Base-by-base conservation (phyloP, 2,113 vertebrate species). In the Eulemur macaco region DNA sequence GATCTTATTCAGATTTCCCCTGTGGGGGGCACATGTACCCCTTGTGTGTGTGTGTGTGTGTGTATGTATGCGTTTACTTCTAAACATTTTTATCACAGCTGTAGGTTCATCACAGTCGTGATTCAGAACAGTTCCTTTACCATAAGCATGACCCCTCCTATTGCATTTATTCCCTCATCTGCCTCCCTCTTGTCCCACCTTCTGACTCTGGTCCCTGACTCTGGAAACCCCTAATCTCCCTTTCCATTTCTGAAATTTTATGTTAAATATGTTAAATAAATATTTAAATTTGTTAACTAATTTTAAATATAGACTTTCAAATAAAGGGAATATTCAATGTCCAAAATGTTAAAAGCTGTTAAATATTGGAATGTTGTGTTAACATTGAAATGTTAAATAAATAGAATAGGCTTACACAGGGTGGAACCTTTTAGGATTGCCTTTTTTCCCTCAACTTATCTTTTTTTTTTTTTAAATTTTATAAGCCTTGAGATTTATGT, bases 221-320 rank as follows among this genome's bases (percentile, higher is more conserved):
- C 23, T 54, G 86, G 81, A 96, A 89, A 42, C 50, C 47, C 80
- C 56, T 80, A 11, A 66, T 91, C 15, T 95, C 45, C 39, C 39
- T 87, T 60, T 42, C 34, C 42, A 31, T n/a, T 88, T 91, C 37
- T 91, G 47, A 80, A 92, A 81, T 85, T 52, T 81, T 78, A 42
- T 21, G n/a, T 89, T 87, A 94, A 89, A 64, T 82, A 42, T 13
- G 34, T 76, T 69, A 69, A 90, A 86, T 60, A 84, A 88, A 74
- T 50, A 6, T 69, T 92, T 83, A 66, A 20, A 78, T 37, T 92
- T 76, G n/a, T 80, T 83, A 90, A 86, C 82, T 63, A 71, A 89
- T 64, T 64, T 90, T 64, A 86, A 95, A 76, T 76, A 34, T 50
- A 14, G 20, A 68, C 74, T 31, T 27, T 66, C 84, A 85, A 91